Evolutionary conservation across 2,888 invertebrate genomes (phyloP).

Genomic region (Brachyopa scutellaris): DNA sequence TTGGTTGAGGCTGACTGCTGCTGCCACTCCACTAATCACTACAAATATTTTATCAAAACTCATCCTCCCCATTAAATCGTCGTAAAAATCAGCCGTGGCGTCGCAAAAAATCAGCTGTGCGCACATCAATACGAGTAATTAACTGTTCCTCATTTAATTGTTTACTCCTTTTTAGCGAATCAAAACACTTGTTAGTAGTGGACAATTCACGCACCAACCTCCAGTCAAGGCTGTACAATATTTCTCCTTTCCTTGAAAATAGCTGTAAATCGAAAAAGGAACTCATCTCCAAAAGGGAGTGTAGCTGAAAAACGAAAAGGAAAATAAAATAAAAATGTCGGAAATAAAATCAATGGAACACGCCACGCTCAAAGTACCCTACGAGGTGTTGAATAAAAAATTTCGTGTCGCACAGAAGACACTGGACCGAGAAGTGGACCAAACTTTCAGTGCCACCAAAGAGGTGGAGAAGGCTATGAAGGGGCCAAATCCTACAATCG

Average conservation of each 20-base stretch:
- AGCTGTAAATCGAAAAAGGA: constrained; percentile 55
- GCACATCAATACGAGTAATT: constrained; percentile 49
- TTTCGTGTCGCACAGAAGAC: constrained; percentile 97
- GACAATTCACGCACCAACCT: neutral
- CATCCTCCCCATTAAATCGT: constrained; percentile 34
- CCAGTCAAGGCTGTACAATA: neutral
- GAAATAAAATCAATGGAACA: constrained; percentile 97
- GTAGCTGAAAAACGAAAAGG: constrained; percentile 27
- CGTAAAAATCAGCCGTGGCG: constrained; percentile 68
- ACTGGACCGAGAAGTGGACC: constrained; percentile 95
- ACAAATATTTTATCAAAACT: constrained; percentile 25
- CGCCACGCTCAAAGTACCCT: constrained; percentile 98
- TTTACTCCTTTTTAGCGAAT: neutral
- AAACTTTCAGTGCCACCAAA: constrained; percentile 90
- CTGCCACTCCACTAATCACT: constrained; percentile 31
- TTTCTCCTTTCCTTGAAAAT: constrained; percentile 7
- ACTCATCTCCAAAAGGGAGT: constrained; percentile 46
- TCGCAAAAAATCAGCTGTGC: constrained; percentile 70
- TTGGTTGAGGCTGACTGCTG: neutral
- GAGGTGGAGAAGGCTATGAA: constrained; percentile 84
- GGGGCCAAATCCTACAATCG: constrained; percentile 81
- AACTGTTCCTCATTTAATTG: constrained; percentile 23
- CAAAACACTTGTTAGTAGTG: neutral
- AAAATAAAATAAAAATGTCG: constrained; percentile 85
- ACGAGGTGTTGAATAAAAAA: constrained; percentile 98